Conservation (phyloP, 30 jellyfish, hydroid and myxozoan genomes). For the Haliclystus octoradiatus region DNA sequence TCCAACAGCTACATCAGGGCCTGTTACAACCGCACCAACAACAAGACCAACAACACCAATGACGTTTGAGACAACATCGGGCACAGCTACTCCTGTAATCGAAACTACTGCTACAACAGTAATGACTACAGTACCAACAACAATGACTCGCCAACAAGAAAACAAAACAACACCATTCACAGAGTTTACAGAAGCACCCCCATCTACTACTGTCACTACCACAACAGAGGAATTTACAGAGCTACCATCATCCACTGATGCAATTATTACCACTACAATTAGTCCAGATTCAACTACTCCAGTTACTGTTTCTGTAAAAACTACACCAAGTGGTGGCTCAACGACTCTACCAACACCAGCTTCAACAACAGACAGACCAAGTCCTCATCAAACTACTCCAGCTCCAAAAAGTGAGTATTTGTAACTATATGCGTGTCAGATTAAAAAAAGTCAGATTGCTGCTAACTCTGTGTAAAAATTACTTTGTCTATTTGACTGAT, state of each 20-base stretch:
- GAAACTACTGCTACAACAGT: slow-evolving; percentile 13
- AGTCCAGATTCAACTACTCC: no score
- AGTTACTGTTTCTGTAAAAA: slow-evolving; percentile 12
- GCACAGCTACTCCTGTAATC: not conserved
- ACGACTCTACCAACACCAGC: slow-evolving; percentile 32
- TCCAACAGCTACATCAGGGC: slow-evolving; percentile 8
- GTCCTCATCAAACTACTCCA: no score
- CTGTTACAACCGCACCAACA: slow-evolving; percentile 12
- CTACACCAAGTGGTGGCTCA: slow-evolving; percentile 24
- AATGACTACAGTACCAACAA: slow-evolving; percentile 4
- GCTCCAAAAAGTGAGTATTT: no score
- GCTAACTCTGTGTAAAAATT: no score
- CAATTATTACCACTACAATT: no score
- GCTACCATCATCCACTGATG: no score
- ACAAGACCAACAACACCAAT: not conserved
- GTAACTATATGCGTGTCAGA: no score
- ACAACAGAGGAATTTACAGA: slow-evolving; percentile 13
- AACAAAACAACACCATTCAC: slow-evolving; percentile 9
- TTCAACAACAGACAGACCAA: slow-evolving; percentile 2
- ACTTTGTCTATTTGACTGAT: no score
- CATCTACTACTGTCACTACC: slow-evolving; percentile 11
- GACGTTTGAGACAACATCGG: slow-evolving; percentile 8
- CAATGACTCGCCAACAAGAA: not conserved
- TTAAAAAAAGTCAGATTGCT: no score
- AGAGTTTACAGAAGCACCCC: slow-evolving; percentile 16